Evolutionary conservation across 2,888 invertebrate genomes (phyloP).

Genomic region (Mythimna vitellina): DNA sequence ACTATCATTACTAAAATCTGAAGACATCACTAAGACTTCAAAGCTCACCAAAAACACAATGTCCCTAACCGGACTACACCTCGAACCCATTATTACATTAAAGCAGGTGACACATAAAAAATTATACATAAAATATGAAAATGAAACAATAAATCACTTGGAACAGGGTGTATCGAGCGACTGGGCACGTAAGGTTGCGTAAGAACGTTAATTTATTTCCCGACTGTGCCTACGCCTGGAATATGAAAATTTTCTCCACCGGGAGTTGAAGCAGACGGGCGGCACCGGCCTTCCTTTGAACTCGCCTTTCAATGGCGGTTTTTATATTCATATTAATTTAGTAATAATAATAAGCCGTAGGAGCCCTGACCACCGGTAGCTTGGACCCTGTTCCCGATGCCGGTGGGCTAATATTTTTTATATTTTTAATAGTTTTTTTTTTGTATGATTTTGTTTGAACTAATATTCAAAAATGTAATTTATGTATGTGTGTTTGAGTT

Average conservation of each 20-base stretch:
- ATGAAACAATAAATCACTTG: constrained; percentile 72
- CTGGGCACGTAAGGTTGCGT: constrained; percentile 67
- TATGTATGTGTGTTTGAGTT: too few species aligned
- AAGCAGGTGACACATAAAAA: constrained; percentile 58
- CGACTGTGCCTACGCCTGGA: constrained; percentile 65
- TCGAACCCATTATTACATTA: constrained; percentile 30
- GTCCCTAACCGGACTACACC: not conserved
- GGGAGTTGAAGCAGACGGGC: constrained; percentile 58
- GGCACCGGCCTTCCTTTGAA: constrained; percentile 9
- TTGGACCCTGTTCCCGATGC: too few species aligned
- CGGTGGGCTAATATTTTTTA: too few species aligned
- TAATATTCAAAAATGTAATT: too few species aligned
- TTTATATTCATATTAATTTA: not conserved
- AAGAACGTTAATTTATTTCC: constrained; percentile 80
- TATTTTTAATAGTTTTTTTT: too few species aligned
- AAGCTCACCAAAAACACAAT: too few species aligned
- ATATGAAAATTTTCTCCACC: constrained; percentile 76
- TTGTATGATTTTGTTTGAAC: too few species aligned
- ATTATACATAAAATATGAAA: constrained; percentile 58
- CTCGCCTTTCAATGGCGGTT: not conserved
- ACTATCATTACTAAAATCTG: not conserved
- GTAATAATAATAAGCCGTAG: too few species aligned
- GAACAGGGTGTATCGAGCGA: constrained; percentile 65
- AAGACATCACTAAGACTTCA: not conserved
- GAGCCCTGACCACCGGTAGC: too few species aligned